Base-by-base conservation (phyloP, 2,888 invertebrate species). In the Epinotia ramella region DNA sequence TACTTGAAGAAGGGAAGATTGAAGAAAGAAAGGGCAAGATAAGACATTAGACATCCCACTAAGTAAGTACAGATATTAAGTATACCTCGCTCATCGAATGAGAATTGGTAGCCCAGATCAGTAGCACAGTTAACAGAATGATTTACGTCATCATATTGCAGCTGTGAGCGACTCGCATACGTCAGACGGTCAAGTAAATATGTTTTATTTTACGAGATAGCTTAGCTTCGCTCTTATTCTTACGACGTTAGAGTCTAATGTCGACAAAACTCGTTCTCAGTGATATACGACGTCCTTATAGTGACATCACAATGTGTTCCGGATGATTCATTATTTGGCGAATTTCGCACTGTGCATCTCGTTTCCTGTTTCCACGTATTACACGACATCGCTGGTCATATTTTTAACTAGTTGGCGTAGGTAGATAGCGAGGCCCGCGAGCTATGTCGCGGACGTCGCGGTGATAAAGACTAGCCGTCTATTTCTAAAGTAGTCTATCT, bases 291-390 rank as follows among this genome's bases (percentile, higher is more conserved):
- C 13, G 40, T n/a, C 5, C 7, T n/a, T n/a, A n/a, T n/a, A 53
- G 49, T 49, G n/a, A 53, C 49, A 5, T 49, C 49, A 16, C 53
- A 53, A 53, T 53, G 53, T 53, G 53, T 53, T 53, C n/a, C 16
- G 53, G 2, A 53, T 66, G 66, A 66, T 49, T 66, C 66, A 66
- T 53, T 53, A 66, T 66, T 53, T 66, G 66, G 28, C 66, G 66
- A 66, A 66, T 66, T 28, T 53, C 66, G 65, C 66, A 16, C n/a
- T 28, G 24, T 3, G 66, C 53, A n/a, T 53, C 28, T 49, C 53
- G 16, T 53, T 28, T 5, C 28, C 11, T 16, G 28, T n/a, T 66
- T 66, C 53, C 53, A n/a, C 28, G 66, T 53, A 53, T 66, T 66
- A 53, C 5, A 49, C 28, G n/a, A 28, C 5, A 53, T 13, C 2